Percentiles rank a stretch among this genome's conserved stretches.
These are phyloP conservation scores for Halictus quadricinctus DNA, from an alignment of 2,888 invertebrate species.

Conservation along the genomic window DNA sequence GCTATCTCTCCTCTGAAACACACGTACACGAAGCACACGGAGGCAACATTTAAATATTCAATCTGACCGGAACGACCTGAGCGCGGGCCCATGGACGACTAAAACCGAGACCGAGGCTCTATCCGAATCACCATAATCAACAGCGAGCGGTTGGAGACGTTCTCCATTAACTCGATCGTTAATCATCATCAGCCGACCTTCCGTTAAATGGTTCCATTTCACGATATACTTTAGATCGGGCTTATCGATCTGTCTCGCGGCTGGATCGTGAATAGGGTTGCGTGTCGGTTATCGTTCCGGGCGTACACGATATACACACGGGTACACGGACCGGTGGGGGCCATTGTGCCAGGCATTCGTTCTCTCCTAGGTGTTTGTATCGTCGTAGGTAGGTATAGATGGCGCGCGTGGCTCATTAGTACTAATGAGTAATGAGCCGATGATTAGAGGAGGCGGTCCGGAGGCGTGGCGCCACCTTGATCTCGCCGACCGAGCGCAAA, in stretches of 20 bases:
- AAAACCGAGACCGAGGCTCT: not conserved
- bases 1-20: not conserved
- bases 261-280: conserved; percentile 52
- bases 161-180: conserved; percentile 62
- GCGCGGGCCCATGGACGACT: not conserved
- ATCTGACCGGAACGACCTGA: not conserved
- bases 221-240: conserved; percentile 41
- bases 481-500: conserved; percentile 79
- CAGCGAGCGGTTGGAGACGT: conserved; percentile 55
- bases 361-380: conserved; percentile 61
- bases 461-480: conserved; percentile 81
- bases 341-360: conserved; percentile 49
- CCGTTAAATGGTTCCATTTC: conserved; percentile 59
- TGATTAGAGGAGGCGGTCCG: conserved; percentile 82
- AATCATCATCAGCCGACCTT: conserved; percentile 62
- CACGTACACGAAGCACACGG: not conserved
- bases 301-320: conserved; percentile 18
- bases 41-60: conserved; percentile 6
- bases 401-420: conserved; percentile 81
- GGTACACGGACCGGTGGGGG: conserved; percentile 9
- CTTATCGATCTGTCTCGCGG: conserved; percentile 53
- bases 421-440: conserved; percentile 82
- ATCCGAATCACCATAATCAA: conserved; percentile 43
- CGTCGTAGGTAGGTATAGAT: conserved; percentile 63
- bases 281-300: conserved; percentile 70